Percentiles rank a stretch among this genome's conserved stretches.
phyloP scores from a whole-genome alignment of 2,113 vertebrate genomes.

The Toxostoma redivivum region DNA sequence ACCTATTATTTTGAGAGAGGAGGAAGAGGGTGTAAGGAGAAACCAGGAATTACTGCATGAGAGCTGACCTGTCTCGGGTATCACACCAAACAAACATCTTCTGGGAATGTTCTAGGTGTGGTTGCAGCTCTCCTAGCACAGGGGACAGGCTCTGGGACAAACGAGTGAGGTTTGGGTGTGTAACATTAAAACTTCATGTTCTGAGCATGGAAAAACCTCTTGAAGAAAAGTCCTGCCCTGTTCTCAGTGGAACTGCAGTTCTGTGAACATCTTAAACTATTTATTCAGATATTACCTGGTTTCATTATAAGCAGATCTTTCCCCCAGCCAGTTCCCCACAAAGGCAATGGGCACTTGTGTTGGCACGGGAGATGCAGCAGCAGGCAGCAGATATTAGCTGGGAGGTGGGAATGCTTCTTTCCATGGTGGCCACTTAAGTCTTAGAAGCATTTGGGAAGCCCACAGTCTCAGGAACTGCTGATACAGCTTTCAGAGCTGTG shows the following conservation, averaged over 20 bases:
- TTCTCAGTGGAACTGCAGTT: not conserved
- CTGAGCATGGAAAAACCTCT: not conserved
- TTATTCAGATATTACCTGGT: not conserved
- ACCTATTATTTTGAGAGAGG: not conserved
- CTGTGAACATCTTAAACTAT: not conserved
- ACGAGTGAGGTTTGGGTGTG: fast-evolving
- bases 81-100: not conserved
- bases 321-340: not conserved
- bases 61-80: fast-evolving
- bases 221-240: not conserved
- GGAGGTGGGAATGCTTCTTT: not conserved
- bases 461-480: not conserved
- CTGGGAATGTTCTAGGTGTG: not conserved
- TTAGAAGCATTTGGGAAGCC: not conserved
- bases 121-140: not conserved
- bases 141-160: not conserved
- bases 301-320: not conserved
- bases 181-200: not conserved
- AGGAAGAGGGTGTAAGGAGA: not conserved
- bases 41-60: not conserved
- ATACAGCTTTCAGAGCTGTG: not conserved
- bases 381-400: not conserved
- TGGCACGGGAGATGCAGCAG: not conserved
- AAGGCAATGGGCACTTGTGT: not conserved
- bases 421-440: fast-evolving